Evolutionary conservation across 2,888 invertebrate species (phyloP).

Genomic region (Gortyna flavago): DNA sequence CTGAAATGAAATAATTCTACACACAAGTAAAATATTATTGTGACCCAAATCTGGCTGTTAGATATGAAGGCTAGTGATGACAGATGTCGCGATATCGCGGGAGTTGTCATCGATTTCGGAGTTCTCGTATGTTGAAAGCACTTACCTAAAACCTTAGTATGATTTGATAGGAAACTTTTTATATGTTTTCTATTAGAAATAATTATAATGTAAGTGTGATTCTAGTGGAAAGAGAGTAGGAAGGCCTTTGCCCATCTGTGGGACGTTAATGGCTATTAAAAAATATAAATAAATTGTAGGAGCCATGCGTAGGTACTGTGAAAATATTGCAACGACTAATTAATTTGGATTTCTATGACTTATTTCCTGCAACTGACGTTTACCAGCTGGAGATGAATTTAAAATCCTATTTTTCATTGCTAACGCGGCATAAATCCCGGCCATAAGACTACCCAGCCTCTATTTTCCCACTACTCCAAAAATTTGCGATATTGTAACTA

Average conservation of each 20-base stretch:
- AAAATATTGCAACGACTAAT: neutral
- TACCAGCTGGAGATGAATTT: neutral
- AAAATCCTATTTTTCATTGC: constrained; percentile 24
- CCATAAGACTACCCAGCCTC: neutral
- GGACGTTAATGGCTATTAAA: neutral
- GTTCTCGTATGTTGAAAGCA: neutral
- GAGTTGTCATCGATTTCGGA: constrained; percentile 7
- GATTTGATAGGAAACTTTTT: neutral
- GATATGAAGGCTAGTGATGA: constrained; percentile 31
- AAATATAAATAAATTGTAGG: neutral
- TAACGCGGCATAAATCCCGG: neutral
- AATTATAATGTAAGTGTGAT: neutral
- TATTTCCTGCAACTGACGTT: neutral
- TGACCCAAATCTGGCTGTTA: constrained; percentile 79
- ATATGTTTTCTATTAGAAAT: neutral
- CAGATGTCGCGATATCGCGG: constrained; percentile 31
- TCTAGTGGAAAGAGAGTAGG: neutral
- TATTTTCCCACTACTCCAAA: constrained; percentile 31
- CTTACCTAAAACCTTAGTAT: neutral
- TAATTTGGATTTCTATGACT: neutral
- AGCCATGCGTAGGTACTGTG: too few species aligned
- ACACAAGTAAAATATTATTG: constrained; percentile 78
- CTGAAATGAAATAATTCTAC: constrained; percentile 23
- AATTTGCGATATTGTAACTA: constrained; percentile 70
- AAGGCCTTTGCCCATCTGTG: neutral